Base-by-base conservation (phyloP, 2,797 vertebrate species). In the Pipistrellus nathusii region DNA sequence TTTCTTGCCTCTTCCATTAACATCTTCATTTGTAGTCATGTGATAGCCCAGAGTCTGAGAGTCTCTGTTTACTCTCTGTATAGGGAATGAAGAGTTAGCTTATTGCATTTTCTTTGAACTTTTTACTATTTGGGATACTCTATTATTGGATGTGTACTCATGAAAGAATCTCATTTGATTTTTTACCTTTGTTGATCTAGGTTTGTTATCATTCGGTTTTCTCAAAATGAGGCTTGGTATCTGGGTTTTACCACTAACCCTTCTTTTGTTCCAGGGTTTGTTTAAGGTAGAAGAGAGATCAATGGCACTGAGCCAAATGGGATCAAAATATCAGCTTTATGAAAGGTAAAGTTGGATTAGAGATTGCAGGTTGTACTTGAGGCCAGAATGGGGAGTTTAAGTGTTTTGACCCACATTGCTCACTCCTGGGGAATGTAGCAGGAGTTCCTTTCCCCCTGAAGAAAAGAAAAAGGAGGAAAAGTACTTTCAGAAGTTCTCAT, bases 201-300 rank as follows among this genome's bases (percentile, higher is more conserved):
- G 59, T 90, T 93, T 91, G 55, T 94, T 95, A 90, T 91, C 82
- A 86, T 85, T 97, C 86, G 83, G 91, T 94, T 94, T 94, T 94
- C 72, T 94, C 72, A 95, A 94, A 81, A 95, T 78, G 69, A 96
- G 94, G 84, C 85, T 96, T 95, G 89, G 94, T 94, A 38, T 94
- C 55, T 96, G 95, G 95, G 73, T 95, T 93, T 97, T 97, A 97
- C 93, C 77, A 96, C 95, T 93, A 94, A 75, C 96, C 95, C 94
- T 97, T 97, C 95, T 97, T 95, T 96, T 97, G 96, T 97, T 97
- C 96, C 93, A 97, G 96, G 95, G 93, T 96, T 96, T 97, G 92
- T 87, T 96, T 96, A 97, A 55, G 53, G 53, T 55, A 55, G 18
- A 55, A 55, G 53, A 55, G 53, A 55, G 20, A 55, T 55, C 18